Conservation (phyloP, 2,888 invertebrate species). For the Eucera pruinosa region DNA sequence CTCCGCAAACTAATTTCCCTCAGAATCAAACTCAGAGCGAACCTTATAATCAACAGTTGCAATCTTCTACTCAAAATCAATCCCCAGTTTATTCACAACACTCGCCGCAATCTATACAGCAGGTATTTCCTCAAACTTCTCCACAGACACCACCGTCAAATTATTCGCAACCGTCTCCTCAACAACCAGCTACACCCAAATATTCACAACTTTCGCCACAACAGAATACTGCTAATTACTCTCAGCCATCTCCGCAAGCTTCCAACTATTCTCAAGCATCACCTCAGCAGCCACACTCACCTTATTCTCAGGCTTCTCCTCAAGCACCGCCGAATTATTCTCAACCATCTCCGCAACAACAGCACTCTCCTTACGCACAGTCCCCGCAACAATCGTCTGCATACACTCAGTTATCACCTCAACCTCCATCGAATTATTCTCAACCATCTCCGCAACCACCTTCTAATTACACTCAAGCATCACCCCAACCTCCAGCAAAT, state of each 20-base stretch:
- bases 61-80: constrained; percentile 66
- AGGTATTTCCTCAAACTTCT: constrained; percentile 81
- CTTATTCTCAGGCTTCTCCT: constrained; percentile 72
- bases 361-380: constrained; percentile 71
- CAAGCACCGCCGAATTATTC: constrained; percentile 84
- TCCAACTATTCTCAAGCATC: constrained; percentile 80
- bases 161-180: constrained; percentile 69
- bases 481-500: constrained; percentile 78
- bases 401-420: constrained; percentile 75
- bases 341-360: constrained; percentile 78
- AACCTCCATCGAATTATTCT: constrained; percentile 77
- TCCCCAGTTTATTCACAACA: constrained; percentile 76
- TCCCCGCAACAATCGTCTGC: constrained; percentile 82
- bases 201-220: constrained; percentile 80
- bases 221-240: constrained; percentile 67
- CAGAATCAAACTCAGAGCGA: constrained; percentile 71
- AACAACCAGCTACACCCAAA: constrained; percentile 50
- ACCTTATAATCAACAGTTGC: constrained; percentile 57
- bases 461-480: constrained; percentile 63
- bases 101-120: constrained; percentile 73
- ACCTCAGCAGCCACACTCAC: constrained; percentile 75
- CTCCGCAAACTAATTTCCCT: constrained; percentile 74
- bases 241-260: constrained; percentile 73
- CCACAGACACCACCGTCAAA: constrained; percentile 78
- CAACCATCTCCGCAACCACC: constrained; percentile 79